Evolutionary conservation across 2,888 invertebrate genomes (phyloP).

Genomic region (Ormyrus thymus): DNA sequence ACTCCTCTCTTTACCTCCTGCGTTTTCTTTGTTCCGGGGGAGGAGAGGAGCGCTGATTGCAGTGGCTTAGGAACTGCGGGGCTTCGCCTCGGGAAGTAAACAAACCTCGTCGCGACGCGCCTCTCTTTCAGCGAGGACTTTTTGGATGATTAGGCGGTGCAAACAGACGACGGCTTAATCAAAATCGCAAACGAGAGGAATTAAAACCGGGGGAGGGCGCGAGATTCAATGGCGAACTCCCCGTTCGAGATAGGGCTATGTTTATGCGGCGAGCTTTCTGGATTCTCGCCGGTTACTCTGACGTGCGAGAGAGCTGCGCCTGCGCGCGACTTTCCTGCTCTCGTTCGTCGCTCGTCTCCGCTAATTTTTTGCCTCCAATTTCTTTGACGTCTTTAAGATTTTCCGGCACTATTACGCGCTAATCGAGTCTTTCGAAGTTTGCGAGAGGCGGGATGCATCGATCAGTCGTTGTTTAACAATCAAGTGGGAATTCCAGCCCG

Average conservation of each 20-base stretch:
- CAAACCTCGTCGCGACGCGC: slow-evolving; percentile 36
- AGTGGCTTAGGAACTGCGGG: slow-evolving; percentile 20
- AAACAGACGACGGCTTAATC: neutral
- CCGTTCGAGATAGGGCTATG: slow-evolving; percentile 9
- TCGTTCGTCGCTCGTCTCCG: neutral
- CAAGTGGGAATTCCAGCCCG: too few relatives aligned
- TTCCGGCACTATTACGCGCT: neutral
- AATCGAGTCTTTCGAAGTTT: too few relatives aligned
- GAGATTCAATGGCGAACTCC: neutral
- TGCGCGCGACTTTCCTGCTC: slow-evolving; percentile 17
- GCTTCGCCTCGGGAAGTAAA: slow-evolving; percentile 57
- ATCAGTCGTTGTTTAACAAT: too few relatives aligned
- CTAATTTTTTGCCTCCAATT: neutral
- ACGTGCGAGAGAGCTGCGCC: neutral
- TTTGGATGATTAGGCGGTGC: neutral
- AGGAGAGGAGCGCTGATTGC: slow-evolving; percentile 16
- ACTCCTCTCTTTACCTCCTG: slow-evolving; percentile 1
- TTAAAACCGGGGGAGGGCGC: neutral
- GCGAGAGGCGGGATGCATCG: too few relatives aligned
- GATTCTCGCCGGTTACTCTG: neutral
- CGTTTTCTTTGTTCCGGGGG: neutral
- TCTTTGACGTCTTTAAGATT: slow-evolving; percentile 1
- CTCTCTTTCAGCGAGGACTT: neutral
- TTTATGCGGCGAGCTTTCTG: slow-evolving; percentile 12
- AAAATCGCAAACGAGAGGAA: too few relatives aligned